Conservation (phyloP, 2,113 vertebrate species). For the Elephas maximus region DNA sequence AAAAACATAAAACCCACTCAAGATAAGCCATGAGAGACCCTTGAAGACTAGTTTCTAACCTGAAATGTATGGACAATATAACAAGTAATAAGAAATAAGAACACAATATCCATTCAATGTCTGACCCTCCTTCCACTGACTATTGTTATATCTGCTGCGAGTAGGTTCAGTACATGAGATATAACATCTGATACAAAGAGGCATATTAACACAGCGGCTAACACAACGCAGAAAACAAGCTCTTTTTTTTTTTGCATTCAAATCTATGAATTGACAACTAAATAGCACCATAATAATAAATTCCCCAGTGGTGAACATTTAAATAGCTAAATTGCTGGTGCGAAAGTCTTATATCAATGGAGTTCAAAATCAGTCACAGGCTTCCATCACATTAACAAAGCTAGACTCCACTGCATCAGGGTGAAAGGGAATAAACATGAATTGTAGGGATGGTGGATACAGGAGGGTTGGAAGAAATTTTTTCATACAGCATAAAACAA, state of each 20-base stretch:
- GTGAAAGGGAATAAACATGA: background rate
- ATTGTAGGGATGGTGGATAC: background rate
- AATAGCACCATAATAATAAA: slow-evolving; percentile 71
- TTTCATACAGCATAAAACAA: background rate
- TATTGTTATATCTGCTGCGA: slow-evolving; percentile 5
- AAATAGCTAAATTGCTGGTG: slow-evolving; percentile 66
- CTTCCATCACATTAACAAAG: slow-evolving; percentile 37
- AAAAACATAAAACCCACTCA: background rate
- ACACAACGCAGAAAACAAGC: slow-evolving; percentile 77
- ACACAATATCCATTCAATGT: background rate
- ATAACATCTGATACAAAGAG: slow-evolving; percentile 60
- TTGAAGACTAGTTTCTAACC: background rate
- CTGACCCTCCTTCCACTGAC: background rate
- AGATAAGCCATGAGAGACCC: background rate
- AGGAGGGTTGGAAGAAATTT: background rate
- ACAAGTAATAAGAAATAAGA: background rate
- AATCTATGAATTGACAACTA: slow-evolving; percentile 55
- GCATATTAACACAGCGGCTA: slow-evolving; percentile 49
- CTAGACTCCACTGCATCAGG: background rate
- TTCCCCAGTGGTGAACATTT: slow-evolving; percentile 62
- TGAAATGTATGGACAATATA: background rate
- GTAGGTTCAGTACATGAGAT: background rate
- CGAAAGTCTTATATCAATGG: slow-evolving; percentile 74
- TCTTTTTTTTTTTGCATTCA: slow-evolving; percentile 70
- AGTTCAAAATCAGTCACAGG: slow-evolving; percentile 60